Evolutionary conservation across 2,888 invertebrate species (phyloP).

Genomic region (Latrodectus elegans): DNA sequence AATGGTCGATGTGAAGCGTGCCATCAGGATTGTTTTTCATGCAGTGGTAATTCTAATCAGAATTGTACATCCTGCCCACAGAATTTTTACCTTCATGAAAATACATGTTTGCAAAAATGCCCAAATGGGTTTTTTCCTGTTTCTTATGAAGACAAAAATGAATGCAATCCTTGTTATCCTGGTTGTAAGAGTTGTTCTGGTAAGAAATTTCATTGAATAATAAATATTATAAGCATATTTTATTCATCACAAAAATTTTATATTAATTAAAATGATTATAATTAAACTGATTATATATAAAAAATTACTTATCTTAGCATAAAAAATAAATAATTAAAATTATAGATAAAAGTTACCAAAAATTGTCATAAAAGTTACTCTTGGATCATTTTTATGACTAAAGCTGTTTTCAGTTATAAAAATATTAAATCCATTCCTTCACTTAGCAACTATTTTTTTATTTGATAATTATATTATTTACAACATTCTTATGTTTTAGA

Average conservation of each 20-base stretch:
- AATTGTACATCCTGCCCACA: constrained; percentile 83
- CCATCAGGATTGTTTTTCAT: constrained; percentile 85
- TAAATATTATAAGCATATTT: no score
- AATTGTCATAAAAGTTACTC: no score
- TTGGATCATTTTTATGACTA: no score
- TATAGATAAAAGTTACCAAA: no score
- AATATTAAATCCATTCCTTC: neutral
- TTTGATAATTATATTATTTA: neutral
- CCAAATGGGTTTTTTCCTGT: constrained; percentile 84
- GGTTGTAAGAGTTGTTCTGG: constrained; percentile 68
- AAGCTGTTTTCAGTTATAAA: neutral
- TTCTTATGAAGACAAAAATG: neutral
- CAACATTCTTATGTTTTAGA: constrained; percentile 36
- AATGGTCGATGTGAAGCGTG: constrained; percentile 77
- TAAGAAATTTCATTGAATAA: neutral
- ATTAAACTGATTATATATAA: no score
- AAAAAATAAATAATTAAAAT: no score
- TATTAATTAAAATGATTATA: no score
- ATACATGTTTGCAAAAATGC: constrained; percentile 77
- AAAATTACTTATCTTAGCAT: no score
- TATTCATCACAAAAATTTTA: no score
- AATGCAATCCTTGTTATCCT: constrained; percentile 67
- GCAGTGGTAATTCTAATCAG: constrained; percentile 79
- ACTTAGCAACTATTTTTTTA: neutral
- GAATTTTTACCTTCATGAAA: constrained; percentile 82